Conservation (phyloP, 2,113 vertebrate genomes). For the Chaetura pelagica region DNA sequence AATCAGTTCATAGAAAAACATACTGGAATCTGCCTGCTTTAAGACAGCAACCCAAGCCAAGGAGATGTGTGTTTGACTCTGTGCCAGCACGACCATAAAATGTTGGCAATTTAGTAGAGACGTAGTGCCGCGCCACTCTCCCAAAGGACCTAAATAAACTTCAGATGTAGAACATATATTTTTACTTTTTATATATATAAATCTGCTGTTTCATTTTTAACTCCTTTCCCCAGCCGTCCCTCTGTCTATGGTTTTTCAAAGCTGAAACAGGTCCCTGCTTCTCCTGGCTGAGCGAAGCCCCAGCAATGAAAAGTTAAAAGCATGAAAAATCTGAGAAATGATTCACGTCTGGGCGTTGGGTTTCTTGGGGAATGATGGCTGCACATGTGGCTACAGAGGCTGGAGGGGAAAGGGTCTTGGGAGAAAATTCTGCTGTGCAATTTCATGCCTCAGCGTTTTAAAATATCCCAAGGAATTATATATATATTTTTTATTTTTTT, state of each 20-base stretch:
- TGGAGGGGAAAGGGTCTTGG: slow-evolving; percentile 1
- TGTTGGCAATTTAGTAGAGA: slow-evolving; percentile 83
- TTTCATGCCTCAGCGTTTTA: slow-evolving; percentile 9
- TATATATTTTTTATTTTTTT: background rate
- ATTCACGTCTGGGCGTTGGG: slow-evolving; percentile 35
- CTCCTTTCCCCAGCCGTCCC: slow-evolving; percentile 18
- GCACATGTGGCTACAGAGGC: background rate
- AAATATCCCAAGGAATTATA: background rate
- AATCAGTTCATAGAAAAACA: slow-evolving; percentile 65
- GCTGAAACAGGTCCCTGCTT: slow-evolving; percentile 6
- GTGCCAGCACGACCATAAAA: slow-evolving; percentile 81
- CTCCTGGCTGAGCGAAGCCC: background rate
- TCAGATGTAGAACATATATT: slow-evolving; percentile 84
- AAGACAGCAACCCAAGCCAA: slow-evolving; percentile 48
- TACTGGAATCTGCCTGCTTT: slow-evolving; percentile 56
- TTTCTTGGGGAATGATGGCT: slow-evolving; percentile 21
- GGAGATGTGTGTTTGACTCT: slow-evolving; percentile 78
- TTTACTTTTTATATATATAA: slow-evolving; percentile 60
- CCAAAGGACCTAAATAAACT: slow-evolving; percentile 82
- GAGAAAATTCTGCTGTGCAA: slow-evolving; percentile 28
- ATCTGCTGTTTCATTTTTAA: slow-evolving; percentile 71
- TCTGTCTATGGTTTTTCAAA: background rate
- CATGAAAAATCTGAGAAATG: slow-evolving; percentile 21
- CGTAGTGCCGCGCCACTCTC: slow-evolving; percentile 77
- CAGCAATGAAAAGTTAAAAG: slow-evolving; percentile 25